Evolutionary conservation across 1,140 invertebrate genomes (phyloP).

Genomic region (Bombus pyrosoma): DNA sequence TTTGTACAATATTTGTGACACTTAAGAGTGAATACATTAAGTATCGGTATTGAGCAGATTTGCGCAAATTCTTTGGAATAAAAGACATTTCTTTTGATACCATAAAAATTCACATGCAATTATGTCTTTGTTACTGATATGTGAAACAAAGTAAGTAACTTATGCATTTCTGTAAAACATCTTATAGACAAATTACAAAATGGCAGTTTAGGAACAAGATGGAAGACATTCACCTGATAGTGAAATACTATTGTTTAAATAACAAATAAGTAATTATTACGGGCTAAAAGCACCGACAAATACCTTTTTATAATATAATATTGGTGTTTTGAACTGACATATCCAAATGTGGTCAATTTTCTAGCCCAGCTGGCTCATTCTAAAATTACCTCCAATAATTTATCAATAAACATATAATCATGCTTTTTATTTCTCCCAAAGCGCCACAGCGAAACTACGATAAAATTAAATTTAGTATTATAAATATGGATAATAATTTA

Average conservation of each 20-base stretch:
- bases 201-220: conserved; percentile 21
- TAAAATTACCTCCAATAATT: background rate
- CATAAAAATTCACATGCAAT: background rate
- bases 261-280: background rate
- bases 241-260: background rate
- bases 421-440: background rate
- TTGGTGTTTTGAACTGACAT: background rate
- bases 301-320: background rate
- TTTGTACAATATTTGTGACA: conserved; percentile 5
- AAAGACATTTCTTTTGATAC: background rate
- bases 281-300: background rate
- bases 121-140: background rate
- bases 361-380: background rate
- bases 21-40: background rate
- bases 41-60: background rate
- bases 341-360: background rate
- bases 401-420: background rate
- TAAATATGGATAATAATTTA: background rate
- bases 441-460: background rate
- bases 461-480: background rate
- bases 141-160: background rate
- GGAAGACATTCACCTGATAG: conserved; percentile 23
- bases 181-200: conserved; percentile 7
- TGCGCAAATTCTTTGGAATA: background rate
- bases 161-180: too few species aligned